Conservation (phyloP, 2,113 vertebrate species). For the Raja brachyura region DNA sequence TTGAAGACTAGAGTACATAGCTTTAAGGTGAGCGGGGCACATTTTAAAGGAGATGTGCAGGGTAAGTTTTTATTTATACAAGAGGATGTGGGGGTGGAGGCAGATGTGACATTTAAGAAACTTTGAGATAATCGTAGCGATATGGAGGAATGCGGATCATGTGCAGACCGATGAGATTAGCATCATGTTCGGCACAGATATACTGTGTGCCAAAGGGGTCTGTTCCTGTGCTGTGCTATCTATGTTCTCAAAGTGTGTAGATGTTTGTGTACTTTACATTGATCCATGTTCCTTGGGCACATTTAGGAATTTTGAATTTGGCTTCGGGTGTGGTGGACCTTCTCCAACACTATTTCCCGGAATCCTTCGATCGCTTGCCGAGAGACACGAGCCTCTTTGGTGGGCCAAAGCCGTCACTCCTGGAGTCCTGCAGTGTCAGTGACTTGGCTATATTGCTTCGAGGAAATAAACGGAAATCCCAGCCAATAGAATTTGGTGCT, state of each 20-base stretch:
- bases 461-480: slow-evolving; percentile 71
- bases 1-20: no score
- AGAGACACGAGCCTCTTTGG: slow-evolving; percentile 66
- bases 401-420: slow-evolving; percentile 62
- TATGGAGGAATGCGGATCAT: no score
- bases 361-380: slow-evolving; percentile 70
- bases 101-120: no score
- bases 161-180: no score
- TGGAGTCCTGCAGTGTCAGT: slow-evolving; percentile 69
- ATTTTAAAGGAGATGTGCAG: no score
- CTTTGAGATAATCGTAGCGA: no score
- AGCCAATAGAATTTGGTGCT: slow-evolving; percentile 73
- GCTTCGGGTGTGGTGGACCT: slow-evolving; percentile 70
- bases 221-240: no score
- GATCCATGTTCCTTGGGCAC: neutral
- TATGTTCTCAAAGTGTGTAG: neutral
- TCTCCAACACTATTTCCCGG: slow-evolving; percentile 68
- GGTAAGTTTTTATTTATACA: no score
- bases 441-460: slow-evolving; percentile 69
- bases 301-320: slow-evolving; percentile 62
- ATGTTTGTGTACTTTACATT: neutral
- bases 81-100: no score
- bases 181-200: no score
- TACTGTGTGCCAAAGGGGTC: no score
- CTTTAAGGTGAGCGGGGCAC: no score